phyloP scores from a whole-genome alignment of 2,113 vertebrate genomes.

The Cyanoliseus patagonus region DNA sequence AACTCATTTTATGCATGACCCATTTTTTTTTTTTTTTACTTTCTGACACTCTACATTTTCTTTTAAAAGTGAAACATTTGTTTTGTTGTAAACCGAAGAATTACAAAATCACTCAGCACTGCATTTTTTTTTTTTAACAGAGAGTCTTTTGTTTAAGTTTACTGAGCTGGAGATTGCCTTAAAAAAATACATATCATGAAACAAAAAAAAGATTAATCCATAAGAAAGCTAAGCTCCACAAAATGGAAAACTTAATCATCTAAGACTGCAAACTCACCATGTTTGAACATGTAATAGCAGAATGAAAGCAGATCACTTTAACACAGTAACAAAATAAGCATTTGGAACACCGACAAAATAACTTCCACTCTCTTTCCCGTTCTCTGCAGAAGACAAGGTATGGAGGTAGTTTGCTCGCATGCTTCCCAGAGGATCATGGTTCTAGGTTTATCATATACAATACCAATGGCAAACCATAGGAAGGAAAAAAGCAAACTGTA shows the following conservation, averaged over 20 bases:
- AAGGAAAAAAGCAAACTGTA: background rate
- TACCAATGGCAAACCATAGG: background rate
- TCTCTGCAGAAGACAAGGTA: background rate
- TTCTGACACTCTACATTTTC: background rate
- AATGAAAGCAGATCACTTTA: background rate
- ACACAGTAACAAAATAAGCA: background rate
- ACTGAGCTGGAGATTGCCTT: background rate
- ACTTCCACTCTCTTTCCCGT: background rate
- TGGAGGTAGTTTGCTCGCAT: background rate
- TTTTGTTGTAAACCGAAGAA: background rate
- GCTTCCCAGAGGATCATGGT: background rate
- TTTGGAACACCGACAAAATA: background rate
- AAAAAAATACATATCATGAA: background rate
- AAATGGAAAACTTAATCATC: background rate
- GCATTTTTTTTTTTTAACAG: constrained; percentile 15
- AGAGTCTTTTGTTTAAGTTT: constrained; percentile 21
- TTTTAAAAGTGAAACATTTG: background rate
- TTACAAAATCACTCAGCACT: background rate
- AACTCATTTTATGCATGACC: background rate
- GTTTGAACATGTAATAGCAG: background rate
- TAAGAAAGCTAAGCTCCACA: background rate
- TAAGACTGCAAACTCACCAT: background rate
- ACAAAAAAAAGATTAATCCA: background rate
- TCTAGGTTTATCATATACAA: background rate
- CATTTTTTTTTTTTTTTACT: background rate